Evolutionary conservation across 2,888 invertebrate genomes (phyloP).

Genomic region (Drosophila kambysellisi): DNA sequence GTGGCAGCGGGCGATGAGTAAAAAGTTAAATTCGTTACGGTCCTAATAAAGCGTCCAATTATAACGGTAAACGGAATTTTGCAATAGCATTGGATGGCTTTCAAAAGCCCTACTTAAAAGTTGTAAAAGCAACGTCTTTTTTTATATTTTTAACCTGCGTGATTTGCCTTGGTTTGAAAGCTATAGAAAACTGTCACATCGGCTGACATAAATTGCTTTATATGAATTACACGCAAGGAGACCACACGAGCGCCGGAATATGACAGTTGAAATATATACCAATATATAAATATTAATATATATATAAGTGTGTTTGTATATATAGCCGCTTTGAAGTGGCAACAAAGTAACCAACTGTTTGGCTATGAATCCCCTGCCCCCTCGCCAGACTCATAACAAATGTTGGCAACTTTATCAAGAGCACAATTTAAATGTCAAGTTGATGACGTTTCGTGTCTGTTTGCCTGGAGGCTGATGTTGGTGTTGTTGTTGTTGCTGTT

Average conservation of each 20-base stretch:
- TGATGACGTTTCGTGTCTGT: slow-evolving; percentile 78
- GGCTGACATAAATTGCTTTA: slow-evolving; percentile 67
- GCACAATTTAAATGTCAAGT: slow-evolving; percentile 79
- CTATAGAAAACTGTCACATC: slow-evolving; percentile 59
- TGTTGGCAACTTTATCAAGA: slow-evolving; percentile 80
- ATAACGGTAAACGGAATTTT: slow-evolving; percentile 46
- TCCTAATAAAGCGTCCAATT: slow-evolving; percentile 35
- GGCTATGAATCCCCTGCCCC: slow-evolving; percentile 3
- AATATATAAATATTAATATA: neutral
- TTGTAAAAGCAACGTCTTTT: neutral
- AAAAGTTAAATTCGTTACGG: slow-evolving; percentile 41
- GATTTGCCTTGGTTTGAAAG: slow-evolving; percentile 48
- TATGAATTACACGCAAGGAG: slow-evolving; percentile 58
- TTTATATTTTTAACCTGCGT: slow-evolving; percentile 1
- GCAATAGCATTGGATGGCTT: slow-evolving; percentile 27
- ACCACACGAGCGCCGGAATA: slow-evolving; percentile 68
- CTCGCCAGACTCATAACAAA: slow-evolving; percentile 47
- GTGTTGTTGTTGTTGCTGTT: slow-evolving; percentile 37
- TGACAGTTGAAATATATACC: slow-evolving; percentile 55
- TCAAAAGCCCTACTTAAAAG: slow-evolving; percentile 6
- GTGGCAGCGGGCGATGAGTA: slow-evolving; percentile 54
- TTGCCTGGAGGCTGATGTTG: slow-evolving; percentile 51
- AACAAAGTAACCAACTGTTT: slow-evolving; percentile 60
- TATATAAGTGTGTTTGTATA: neutral
- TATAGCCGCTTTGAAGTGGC: slow-evolving; percentile 48